Evolutionary conservation across 2,113 vertebrate species (phyloP).

Genomic region (Percina caprodes): DNA sequence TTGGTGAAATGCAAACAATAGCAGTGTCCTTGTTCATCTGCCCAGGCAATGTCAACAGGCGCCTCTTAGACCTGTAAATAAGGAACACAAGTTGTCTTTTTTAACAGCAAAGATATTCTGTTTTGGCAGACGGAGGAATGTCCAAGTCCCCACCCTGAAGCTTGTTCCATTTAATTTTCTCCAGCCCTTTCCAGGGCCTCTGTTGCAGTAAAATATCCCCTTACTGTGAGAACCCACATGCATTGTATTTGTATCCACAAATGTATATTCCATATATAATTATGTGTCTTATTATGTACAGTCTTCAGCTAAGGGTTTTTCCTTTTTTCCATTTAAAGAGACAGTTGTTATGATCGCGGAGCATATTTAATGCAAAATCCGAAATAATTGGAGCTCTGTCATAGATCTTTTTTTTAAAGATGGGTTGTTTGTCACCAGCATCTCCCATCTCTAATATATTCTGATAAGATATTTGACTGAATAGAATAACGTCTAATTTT

Average conservation of each 20-base stretch:
- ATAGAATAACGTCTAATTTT: neutral
- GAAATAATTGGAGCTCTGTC: neutral
- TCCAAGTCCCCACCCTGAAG: conserved; percentile 66
- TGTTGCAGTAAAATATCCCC: conserved; percentile 38
- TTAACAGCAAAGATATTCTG: conserved; percentile 50
- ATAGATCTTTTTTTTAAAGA: conserved; percentile 5
- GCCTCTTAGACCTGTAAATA: conserved; percentile 44
- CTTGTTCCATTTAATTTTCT: conserved; percentile 58
- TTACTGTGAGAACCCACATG: conserved; percentile 32
- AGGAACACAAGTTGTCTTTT: conserved; percentile 36
- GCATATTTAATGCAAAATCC: neutral
- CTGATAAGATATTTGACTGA: neutral
- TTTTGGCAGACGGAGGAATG: conserved; percentile 72
- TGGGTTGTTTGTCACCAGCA: conserved; percentile 8
- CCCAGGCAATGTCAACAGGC: conserved; percentile 22
- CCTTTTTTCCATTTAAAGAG: neutral
- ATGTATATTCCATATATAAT: conserved; percentile 6
- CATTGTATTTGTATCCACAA: conserved; percentile 18
- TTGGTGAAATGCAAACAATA: conserved; percentile 46
- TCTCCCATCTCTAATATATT: neutral
- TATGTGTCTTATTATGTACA: neutral
- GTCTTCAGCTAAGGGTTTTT: neutral
- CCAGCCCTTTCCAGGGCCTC: conserved; percentile 50
- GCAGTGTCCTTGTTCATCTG: conserved; percentile 50
- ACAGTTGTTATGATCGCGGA: neutral